Evolutionary conservation across 2,888 invertebrate genomes (phyloP), one percentile per base, ranked within the genome.

Genomic region (Dynastes tityus): DNA sequence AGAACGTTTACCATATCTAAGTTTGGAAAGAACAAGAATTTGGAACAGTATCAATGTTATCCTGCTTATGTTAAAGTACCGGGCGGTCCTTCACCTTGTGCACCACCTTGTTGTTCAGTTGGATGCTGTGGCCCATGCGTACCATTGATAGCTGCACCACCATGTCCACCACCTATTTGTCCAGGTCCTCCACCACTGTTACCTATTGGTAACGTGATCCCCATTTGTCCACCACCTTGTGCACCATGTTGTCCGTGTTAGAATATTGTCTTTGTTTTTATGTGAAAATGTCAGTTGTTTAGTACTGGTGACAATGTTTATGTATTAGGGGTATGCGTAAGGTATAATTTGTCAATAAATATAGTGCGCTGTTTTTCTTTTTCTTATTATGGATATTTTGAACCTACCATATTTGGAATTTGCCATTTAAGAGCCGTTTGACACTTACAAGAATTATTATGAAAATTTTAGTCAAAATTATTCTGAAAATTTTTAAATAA

Each of bases 101-200:
- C 88, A 80, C 89, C 90, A 22, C 89, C 89, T 82, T 89, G 89
- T 87, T 85, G 89, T 82, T 89, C 79, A 9, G 61, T 73, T 2
- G 77, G 77, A 78, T 89, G 89, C 16, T 90, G 89, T 37, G 79
- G 78, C 4, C 83, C 83, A 16, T 81, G 82, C 70, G 75, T 74
- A 9, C 82, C 82, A n/a, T 67, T 82, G 22, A 61, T 80, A 68
- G 79, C 80, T 51, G 79, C 78, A 40, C 80, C 81, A 37, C 79
- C 80, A 55, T 81, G 80, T 53, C 81, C 81, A 55, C 81, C 80
- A 51, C 82, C 81, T 9, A 80, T 81, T 71, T 71, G 68, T 40
- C 77, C 82, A 58, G 76, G 81, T 22, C 80, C 80, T 53, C 81
- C 81, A 16, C 82, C 81, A 8, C 29, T 78, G 76, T 64, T 82